phyloP scores from a whole-genome alignment of 1,140 invertebrate genomes.

The Neoseiulus cucumeris region DNA sequence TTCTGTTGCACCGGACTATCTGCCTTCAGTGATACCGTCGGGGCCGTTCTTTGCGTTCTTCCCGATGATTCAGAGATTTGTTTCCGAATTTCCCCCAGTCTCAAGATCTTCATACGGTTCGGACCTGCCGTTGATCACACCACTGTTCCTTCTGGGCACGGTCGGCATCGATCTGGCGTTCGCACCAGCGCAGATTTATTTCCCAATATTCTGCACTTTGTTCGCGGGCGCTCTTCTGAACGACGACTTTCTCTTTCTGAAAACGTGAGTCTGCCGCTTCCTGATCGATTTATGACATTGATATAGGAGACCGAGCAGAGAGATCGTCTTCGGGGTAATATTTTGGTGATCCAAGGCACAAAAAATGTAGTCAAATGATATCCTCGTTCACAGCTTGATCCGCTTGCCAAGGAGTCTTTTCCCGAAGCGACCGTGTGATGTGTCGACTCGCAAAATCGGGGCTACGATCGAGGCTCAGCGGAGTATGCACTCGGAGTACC shows the following conservation, averaged over 20 bases:
- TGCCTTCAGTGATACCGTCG: not conserved
- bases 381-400: not conserved
- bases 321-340: too few species aligned
- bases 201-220: not conserved
- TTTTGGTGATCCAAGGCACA: too few species aligned
- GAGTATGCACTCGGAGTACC: not conserved
- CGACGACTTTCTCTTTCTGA: not conserved
- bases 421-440: not conserved
- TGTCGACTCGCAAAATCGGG: not conserved
- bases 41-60: not conserved
- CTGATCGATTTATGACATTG: too few species aligned
- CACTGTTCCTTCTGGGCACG: not conserved
- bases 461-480: not conserved
- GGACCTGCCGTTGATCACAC: not conserved
- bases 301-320: too few species aligned
- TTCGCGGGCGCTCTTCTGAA: not conserved
- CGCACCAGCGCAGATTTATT: not conserved
- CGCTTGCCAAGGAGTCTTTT: not conserved
- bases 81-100: not conserved
- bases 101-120: not conserved
- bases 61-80: not conserved
- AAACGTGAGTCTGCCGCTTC: not conserved
- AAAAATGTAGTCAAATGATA: too few species aligned
- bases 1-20: not conserved
- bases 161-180: conserved; percentile 5